phyloP scores from a whole-genome alignment of 2,888 invertebrate species.

The Xylota segnis region DNA sequence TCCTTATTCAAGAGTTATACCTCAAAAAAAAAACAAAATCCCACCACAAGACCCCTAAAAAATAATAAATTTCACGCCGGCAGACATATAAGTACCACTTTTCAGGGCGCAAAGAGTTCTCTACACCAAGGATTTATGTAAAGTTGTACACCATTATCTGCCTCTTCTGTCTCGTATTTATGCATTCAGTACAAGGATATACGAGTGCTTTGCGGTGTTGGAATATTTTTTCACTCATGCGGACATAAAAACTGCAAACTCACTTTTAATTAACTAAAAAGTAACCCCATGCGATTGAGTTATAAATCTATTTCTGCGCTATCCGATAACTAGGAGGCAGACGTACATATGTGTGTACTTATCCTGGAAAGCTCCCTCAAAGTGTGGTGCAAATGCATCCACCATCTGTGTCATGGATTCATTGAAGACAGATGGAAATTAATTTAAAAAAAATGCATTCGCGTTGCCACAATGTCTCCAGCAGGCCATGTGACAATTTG shows the following conservation, averaged over 20 bases:
- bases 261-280: conserved; percentile 15
- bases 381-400: background rate
- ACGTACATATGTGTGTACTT: background rate
- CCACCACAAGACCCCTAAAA: background rate
- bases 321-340: background rate
- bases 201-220: background rate
- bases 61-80: background rate
- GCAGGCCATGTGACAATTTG: background rate
- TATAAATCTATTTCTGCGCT: background rate
- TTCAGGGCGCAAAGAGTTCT: background rate
- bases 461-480: background rate
- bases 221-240: background rate
- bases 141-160: background rate
- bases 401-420: background rate
- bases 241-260: background rate
- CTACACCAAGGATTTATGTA: background rate
- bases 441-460: background rate
- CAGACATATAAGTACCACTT: background rate
- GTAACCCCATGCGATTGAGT: background rate
- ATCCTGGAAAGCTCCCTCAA: background rate
- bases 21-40: background rate
- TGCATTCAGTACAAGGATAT: background rate
- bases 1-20: background rate
- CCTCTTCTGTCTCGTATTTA: background rate
- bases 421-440: background rate